These are phyloP conservation scores for Cephus pulcher DNA, from an alignment of 2,888 invertebrate species.

Conservation along the genomic window DNA sequence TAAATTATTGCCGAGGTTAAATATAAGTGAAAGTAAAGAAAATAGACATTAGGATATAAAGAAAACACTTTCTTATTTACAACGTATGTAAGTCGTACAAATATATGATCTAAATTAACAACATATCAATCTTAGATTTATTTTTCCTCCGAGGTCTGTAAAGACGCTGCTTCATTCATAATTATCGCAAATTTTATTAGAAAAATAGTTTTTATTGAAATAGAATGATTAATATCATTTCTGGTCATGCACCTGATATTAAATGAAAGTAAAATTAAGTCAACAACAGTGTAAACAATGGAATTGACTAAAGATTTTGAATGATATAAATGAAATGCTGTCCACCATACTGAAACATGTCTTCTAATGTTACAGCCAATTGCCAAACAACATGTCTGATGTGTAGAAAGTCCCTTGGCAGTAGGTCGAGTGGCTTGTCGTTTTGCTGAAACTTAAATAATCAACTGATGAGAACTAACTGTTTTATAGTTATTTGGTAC, in stretches of 20 bases:
- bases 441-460: conserved; percentile 57
- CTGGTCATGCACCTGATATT: not conserved
- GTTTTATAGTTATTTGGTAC: not conserved
- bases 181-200: not conserved
- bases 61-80: not conserved
- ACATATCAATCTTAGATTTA: not conserved
- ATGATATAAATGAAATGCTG: not conserved
- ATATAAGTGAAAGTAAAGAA: not conserved
- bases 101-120: not conserved
- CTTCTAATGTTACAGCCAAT: conserved; percentile 8
- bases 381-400: conserved; percentile 3
- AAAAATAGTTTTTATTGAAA: not conserved
- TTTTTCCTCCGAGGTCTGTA: conserved; percentile 53
- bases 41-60: not conserved
- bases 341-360: not conserved
- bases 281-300: not conserved
- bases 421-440: conserved; percentile 26
- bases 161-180: conserved; percentile 21
- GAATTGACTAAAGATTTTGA: not conserved
- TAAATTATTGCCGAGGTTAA: not conserved
- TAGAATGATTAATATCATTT: not conserved
- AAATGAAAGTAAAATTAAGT: not conserved
- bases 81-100: not conserved
- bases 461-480: conserved; percentile 22
- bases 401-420: conserved; percentile 25